A percentile compares a stretch with the other conserved stretches of the same genome.
Conservation (phyloP, 2,888 invertebrate genomes). For the Sinhomidia bicolor region DNA sequence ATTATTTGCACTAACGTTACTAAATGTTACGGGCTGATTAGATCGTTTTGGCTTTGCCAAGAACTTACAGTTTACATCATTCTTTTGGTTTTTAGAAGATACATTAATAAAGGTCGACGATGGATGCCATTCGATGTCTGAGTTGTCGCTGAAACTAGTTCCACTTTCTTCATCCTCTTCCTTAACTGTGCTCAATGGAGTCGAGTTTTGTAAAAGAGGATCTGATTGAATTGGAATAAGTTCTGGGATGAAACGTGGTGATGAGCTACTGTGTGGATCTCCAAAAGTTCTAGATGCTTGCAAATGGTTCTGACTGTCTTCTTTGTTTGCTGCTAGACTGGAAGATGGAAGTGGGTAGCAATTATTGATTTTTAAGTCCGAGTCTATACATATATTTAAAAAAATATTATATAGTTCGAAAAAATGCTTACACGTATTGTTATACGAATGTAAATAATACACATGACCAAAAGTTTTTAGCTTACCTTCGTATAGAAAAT, state of each 20-base stretch:
- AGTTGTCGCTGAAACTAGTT: not conserved
- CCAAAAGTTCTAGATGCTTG: not conserved
- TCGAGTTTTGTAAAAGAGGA: not conserved
- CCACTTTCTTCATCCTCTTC: slow-evolving; percentile 85
- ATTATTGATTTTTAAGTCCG: not conserved
- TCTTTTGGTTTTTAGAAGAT: not conserved
- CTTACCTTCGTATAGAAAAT: slow-evolving; percentile 12
- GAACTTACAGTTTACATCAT: not conserved
- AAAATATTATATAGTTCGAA: no score
- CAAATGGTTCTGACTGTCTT: no score
- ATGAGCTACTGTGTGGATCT: not conserved
- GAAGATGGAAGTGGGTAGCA: not conserved
- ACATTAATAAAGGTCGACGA: not conserved
- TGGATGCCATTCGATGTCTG: slow-evolving; percentile 20
- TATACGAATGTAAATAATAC: no score
- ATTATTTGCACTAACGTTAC: not conserved
- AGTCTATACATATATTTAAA: no score
- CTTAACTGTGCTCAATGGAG: not conserved
- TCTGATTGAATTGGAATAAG: slow-evolving; percentile 49
- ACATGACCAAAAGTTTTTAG: no score
- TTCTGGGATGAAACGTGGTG: slow-evolving; percentile 24
- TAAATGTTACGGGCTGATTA: not conserved
- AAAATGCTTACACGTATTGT: no score
- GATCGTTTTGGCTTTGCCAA: not conserved
- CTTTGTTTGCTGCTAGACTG: not conserved